Evolutionary conservation across 37 sponge, comb jelly and placozoan species (phyloP), one percentile per base, ranked within the genome.

Genomic region (Tethya wilhelma): DNA sequence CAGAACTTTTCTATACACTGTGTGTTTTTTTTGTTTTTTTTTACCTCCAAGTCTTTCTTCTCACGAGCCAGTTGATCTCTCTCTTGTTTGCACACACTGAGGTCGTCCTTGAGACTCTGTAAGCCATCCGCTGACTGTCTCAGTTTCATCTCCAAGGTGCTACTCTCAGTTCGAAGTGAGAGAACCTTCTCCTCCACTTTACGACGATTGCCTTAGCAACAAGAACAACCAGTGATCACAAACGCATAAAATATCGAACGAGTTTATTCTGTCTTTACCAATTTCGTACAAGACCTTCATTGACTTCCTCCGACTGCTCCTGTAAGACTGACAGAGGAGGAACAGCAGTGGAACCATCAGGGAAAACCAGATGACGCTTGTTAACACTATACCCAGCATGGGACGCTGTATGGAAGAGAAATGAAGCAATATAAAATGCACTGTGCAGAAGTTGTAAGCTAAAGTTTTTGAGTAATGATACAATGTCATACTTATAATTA

Each of bases 31-130:
- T 19, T 9, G 26, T 4, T 65, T 36, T 36, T 34, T 2, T 36
- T 40, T 22, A 83, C 84, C 86, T 86, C 79, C 56, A 86, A 19
- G 1, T 64, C 58, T 22, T 5, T 40, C 34, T 77, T 78, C 28
- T 65, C 66, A 29, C 73, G 59, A 2, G 40, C 59, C 22, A 72
- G n/a, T 4, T 49, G 39, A n/a, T 63, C 44, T 5, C 39, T 59
- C 25, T 63, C 73, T n/a, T 64, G 49, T 25, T 60, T 71, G 40
- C 45, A n/a, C 2, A 64, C 63, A 20, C 33, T 38, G 8, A 79
- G 46, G 4, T 86, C 79, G 32, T 86, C 59, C 38, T 78, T 56
- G 2, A 70, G 33, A 12, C 56, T n/a, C 9, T 72, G 64, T 32
- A 23, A 56, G 20, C 55, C 17, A 25, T 75, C 75, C 29, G 64